Percentiles rank a stretch among this genome's conserved stretches.
phyloP scores from a whole-genome alignment of 1,140 invertebrate genomes.

The Aphaenogaster ashmeadi region DNA sequence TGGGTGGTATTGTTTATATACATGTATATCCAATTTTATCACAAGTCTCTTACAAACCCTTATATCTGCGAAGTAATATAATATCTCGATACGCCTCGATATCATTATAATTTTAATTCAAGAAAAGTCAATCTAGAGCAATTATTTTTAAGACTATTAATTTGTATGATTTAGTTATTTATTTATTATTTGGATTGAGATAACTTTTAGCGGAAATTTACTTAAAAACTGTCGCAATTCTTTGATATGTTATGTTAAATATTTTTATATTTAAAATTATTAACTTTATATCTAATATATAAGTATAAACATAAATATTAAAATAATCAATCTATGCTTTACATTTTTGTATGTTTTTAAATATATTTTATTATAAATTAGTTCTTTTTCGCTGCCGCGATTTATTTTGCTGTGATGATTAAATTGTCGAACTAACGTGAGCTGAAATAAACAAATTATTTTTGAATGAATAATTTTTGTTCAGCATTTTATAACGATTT shows the following conservation, averaged over 20 bases:
- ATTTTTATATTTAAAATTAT: not conserved
- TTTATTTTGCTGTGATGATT: not conserved
- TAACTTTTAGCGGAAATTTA: conserved; percentile 5
- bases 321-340: not conserved
- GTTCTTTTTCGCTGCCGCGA: not conserved
- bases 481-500: not conserved
- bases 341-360: not conserved
- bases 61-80: not conserved
- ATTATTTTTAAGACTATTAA: conserved; percentile 1
- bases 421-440: not conserved
- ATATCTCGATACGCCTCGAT: not conserved
- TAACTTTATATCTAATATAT: not conserved
- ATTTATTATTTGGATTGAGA: not conserved
- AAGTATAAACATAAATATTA: not conserved
- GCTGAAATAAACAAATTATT: not conserved
- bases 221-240: not conserved
- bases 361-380: not conserved
- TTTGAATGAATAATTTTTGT: not conserved
- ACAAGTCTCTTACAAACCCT: not conserved
- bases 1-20: conserved; percentile 35
- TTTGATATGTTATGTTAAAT: not conserved
- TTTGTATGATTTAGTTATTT: not conserved
- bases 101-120: not conserved
- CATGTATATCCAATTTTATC: conserved; percentile 29
- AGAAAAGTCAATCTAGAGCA: not conserved